phyloP scores from a whole-genome alignment of 2,888 invertebrate genomes.

The Macaria liturata region DNA sequence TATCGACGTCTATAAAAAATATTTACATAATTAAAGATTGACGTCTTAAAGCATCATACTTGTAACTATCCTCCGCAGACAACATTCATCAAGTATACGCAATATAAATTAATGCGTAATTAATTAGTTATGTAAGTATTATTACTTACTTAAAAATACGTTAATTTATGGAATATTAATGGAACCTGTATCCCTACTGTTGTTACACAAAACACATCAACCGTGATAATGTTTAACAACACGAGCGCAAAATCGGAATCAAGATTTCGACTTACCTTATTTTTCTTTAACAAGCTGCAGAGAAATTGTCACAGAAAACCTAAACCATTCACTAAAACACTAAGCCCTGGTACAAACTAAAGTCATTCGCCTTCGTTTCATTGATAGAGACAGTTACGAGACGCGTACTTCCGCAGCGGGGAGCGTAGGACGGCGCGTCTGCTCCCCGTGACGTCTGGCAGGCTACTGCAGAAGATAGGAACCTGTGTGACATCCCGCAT shows the following conservation, averaged over 20 bases:
- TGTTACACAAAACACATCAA: not conserved
- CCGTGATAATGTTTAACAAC: slow-evolving; percentile 19
- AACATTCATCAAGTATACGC: too few relatives aligned
- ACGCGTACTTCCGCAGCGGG: slow-evolving; percentile 23
- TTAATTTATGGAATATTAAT: too few relatives aligned
- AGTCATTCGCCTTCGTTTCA: slow-evolving; percentile 24
- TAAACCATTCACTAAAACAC: slow-evolving; percentile 23
- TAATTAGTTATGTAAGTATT: too few relatives aligned
- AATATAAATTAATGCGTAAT: too few relatives aligned
- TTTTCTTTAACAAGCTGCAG: not conserved
- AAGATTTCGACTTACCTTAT: slow-evolving; percentile 25
- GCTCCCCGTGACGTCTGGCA: slow-evolving; percentile 38
- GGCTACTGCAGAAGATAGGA: slow-evolving; percentile 66
- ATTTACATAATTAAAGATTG: too few relatives aligned
- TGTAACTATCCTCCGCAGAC: too few relatives aligned
- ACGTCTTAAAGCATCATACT: too few relatives aligned
- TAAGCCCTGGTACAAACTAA: slow-evolving; percentile 3
- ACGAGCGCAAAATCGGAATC: slow-evolving; percentile 8
- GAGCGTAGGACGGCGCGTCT: slow-evolving; percentile 33
- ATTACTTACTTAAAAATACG: too few relatives aligned
- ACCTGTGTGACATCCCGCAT: slow-evolving; percentile 64
- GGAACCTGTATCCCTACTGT: too few relatives aligned
- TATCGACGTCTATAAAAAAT: too few relatives aligned
- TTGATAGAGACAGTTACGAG: slow-evolving; percentile 19
- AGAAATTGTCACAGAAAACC: slow-evolving; percentile 19